Evolutionary conservation across 92 coral and sea anemone genomes (phyloP).

Genomic region (Paramuricea clavata): DNA sequence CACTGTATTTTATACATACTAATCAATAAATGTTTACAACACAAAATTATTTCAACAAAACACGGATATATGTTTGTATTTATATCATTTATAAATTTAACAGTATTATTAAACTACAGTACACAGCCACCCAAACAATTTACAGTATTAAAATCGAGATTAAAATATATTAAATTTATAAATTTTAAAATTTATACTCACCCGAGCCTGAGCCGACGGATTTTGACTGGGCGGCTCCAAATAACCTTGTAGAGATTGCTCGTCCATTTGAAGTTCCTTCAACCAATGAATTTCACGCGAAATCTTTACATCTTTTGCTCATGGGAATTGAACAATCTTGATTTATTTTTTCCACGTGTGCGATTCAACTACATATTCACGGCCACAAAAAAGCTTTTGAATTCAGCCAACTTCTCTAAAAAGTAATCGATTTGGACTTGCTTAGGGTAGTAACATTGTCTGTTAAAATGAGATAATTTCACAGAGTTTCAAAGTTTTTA

Average conservation of each 20-base stretch:
- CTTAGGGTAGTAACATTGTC: neutral
- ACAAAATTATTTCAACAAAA: too few relatives aligned
- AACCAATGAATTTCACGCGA: slow-evolving; percentile 34
- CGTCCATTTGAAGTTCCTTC: slow-evolving; percentile 73
- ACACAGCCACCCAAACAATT: too few relatives aligned
- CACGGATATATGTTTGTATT: too few relatives aligned
- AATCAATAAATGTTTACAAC: too few relatives aligned
- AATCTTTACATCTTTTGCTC: neutral
- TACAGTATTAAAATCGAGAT: too few relatives aligned
- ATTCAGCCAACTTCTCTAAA: neutral
- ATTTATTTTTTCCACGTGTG: neutral
- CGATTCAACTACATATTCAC: neutral
- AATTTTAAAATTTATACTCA: too few relatives aligned
- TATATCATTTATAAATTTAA: too few relatives aligned
- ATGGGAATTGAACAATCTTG: slow-evolving; percentile 10
- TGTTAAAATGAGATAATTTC: neutral
- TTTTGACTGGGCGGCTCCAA: slow-evolving; percentile 81
- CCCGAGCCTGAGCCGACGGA: slow-evolving; percentile 84
- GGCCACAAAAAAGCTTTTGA: neutral
- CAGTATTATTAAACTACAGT: too few relatives aligned
- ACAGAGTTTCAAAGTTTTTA: neutral
- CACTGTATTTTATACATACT: too few relatives aligned
- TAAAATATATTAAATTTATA: too few relatives aligned
- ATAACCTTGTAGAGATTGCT: slow-evolving; percentile 84
- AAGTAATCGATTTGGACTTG: neutral